Evolutionary conservation across 23 tunicate species (phyloP).

Genomic region (Phallusia fumigata): DNA sequence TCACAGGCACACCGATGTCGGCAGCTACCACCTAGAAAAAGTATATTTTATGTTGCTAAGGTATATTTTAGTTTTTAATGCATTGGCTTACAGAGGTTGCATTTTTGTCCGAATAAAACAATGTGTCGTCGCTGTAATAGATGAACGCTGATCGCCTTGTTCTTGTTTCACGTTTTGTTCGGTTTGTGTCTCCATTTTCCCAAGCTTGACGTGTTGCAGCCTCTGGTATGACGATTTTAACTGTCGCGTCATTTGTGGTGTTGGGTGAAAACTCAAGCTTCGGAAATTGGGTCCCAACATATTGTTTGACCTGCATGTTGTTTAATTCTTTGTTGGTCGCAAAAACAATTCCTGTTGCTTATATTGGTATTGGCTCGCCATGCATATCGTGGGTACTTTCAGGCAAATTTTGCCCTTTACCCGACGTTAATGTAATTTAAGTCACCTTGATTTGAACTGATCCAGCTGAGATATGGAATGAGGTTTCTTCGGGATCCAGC

Average conservation of each 20-base stretch:
- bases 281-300: background rate
- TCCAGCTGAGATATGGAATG: background rate
- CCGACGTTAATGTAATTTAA: too few relatives aligned
- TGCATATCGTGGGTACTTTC: too few relatives aligned
- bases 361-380: too few relatives aligned
- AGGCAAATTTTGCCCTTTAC: too few relatives aligned
- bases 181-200: background rate
- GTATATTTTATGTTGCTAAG: too few relatives aligned
- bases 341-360: too few relatives aligned
- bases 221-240: background rate
- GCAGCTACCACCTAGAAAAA: background rate
- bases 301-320: slow-evolving; percentile 3
- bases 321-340: too few relatives aligned
- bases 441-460: background rate
- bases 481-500: background rate
- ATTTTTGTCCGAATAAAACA: background rate
- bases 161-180: background rate
- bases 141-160: background rate
- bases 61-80: too few relatives aligned
- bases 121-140: background rate
- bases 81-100: background rate
- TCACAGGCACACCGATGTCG: background rate
- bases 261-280: background rate
- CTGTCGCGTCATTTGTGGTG: background rate
- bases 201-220: background rate